phyloP scores from a whole-genome alignment of 2,113 vertebrate genomes.

The Nymphicus hollandicus region DNA sequence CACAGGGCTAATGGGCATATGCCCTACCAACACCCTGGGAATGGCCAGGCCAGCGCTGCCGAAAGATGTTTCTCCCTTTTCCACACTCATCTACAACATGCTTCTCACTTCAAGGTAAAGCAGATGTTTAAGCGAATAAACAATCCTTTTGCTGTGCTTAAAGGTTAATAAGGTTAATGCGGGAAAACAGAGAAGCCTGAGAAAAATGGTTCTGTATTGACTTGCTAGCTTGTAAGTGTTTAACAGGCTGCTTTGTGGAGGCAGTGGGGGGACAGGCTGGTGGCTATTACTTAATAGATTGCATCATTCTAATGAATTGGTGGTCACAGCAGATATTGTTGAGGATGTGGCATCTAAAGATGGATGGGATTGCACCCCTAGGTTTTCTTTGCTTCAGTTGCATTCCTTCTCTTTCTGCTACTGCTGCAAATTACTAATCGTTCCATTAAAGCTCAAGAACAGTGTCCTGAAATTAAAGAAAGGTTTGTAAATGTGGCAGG shows the following conservation, averaged over 20 bases:
- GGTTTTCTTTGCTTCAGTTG: neutral
- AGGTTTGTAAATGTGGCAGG: neutral
- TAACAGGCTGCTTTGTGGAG: neutral
- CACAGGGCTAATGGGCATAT: neutral
- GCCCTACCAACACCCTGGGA: neutral
- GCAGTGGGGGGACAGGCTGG: neutral
- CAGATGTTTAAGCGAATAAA: neutral
- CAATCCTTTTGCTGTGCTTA: neutral
- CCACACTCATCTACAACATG: accelerated
- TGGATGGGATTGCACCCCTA: neutral
- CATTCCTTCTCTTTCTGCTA: neutral
- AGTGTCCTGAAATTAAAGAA: neutral
- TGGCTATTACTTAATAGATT: slow-evolving; percentile 16
- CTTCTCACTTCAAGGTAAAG: neutral
- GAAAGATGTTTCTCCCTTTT: neutral
- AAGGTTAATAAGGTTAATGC: slow-evolving; percentile 49
- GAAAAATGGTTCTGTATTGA: slow-evolving; percentile 54
- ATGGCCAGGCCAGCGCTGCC: neutral
- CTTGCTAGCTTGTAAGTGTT: neutral
- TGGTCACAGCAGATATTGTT: neutral
- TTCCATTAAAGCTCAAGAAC: neutral
- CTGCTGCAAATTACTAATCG: neutral
- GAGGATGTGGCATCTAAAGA: neutral
- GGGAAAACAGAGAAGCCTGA: neutral
- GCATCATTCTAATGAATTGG: slow-evolving; percentile 18